Percentiles rank a stretch among this genome's conserved stretches.
phyloP scores from a whole-genome alignment of 2,113 vertebrate species.

The Alexandromys fortis region DNA sequence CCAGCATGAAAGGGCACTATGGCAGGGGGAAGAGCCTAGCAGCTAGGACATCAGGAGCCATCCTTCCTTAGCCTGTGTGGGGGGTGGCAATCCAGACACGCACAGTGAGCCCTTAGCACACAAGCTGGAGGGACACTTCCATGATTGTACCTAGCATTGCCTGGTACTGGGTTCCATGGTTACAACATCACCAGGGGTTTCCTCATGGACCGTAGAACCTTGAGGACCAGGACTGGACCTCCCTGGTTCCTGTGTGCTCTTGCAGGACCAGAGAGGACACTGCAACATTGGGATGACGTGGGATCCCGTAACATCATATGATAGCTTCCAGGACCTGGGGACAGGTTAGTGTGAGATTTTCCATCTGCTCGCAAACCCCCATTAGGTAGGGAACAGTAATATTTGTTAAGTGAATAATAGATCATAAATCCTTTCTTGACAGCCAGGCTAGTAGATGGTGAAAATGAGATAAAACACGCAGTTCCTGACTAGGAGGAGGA shows the following conservation, averaged over 20 bases:
- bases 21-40: no score
- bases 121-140: no score
- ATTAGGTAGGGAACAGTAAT: not conserved
- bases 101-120: not conserved
- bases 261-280: not conserved
- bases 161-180: not conserved
- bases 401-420: not conserved
- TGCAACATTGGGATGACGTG: no score
- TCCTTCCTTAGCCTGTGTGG: not conserved
- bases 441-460: not conserved
- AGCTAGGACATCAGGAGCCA: not conserved
- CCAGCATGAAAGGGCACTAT: not conserved
- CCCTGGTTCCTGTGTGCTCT: not conserved
- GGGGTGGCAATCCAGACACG: not conserved
- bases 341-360: not conserved
- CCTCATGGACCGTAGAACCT: not conserved
- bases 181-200: accelerated
- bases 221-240: not conserved
- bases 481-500: no score
- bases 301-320: not conserved
- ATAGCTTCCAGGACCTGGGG: not conserved
- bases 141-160: accelerated
- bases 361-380: not conserved
- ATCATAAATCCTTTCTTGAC: not conserved
- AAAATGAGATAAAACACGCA: not conserved